Base-by-base conservation (phyloP, 2,888 invertebrate genomes). In the Boloria selene region DNA sequence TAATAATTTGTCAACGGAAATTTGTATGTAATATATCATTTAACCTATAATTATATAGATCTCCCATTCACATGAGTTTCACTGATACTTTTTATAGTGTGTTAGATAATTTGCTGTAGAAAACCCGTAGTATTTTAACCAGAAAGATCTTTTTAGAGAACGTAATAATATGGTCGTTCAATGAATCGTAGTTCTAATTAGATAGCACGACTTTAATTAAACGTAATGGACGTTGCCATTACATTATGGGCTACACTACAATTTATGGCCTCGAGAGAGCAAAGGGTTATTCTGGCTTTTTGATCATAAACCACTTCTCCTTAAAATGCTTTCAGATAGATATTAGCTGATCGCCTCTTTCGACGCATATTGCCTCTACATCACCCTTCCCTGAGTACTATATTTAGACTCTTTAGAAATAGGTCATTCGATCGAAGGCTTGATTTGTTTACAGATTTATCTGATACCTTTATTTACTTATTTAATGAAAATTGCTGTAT, bases 221-320 rank as follows among this genome's bases (percentile, higher is more conserved):
- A 63, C 49, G 31, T 62, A 63, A 70, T 63, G 55, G 60, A 62
- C 49, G 65, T 52, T 14, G 59, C 66, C 54, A 65, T 63, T 65
- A 68, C 65, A 38, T 63, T 62, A 63, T 62, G 44, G 64, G 51
- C 56, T 55, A 45, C 58, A 55, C 51, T 62, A 60, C 65, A 65
- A 67, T 67, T 70, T 59, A 70, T 65, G 26, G 61, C 51, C 64
- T 56, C 55, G 42, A 61, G 56, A 61, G 60, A 51, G 58, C 64
- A 67, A 68, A 52, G 59, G 70, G 62, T 67, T 67, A 51, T 51
- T 51, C 26, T 44, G 52, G 53, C 49, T 63, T 61, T 68, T 70
- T 68, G 62, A 70, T 60, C 68, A 65, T 53, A 47, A 64, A 66
- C 56, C 55, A 26, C 17, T 67, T 52, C 49, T 64, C 55, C 51